Evolutionary conservation across 2,888 invertebrate species (phyloP).

Genomic region (Cancer borealis): DNA sequence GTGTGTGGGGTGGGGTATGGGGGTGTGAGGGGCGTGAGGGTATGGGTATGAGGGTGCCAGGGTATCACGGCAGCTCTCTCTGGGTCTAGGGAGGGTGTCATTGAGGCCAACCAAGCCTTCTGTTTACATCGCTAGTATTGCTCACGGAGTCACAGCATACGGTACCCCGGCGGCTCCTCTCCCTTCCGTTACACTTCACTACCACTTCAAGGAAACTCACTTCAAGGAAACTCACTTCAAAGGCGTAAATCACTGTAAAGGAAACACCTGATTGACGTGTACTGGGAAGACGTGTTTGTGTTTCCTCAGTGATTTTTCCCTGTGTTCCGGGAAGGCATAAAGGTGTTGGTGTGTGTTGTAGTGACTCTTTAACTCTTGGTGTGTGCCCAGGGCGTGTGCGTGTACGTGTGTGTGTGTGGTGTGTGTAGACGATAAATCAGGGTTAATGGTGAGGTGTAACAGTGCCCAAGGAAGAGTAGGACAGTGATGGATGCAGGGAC

Average conservation of each 20-base stretch:
- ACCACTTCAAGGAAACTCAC: too few species aligned
- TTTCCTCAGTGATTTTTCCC: too few species aligned
- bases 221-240: too few species aligned
- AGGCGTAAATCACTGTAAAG: too few species aligned
- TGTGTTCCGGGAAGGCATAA: too few species aligned
- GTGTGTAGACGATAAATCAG: slow-evolving; percentile 18
- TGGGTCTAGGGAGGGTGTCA: slow-evolving; percentile 33
- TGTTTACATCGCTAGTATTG: slow-evolving; percentile 30
- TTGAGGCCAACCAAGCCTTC: slow-evolving; percentile 39
- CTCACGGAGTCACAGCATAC: neutral
- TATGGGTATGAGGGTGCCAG: slow-evolving; percentile 12
- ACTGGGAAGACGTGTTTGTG: too few species aligned
- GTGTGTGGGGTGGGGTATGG: neutral
- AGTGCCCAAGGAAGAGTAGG: neutral
- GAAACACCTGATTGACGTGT: too few species aligned
- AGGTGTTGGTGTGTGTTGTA: neutral
- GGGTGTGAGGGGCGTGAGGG: neutral
- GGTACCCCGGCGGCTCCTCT: neutral
- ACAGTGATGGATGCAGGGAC: slow-evolving; percentile 4
- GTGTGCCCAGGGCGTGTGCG: too few species aligned
- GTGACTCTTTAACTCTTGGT: too few species aligned
- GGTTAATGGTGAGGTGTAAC: slow-evolving; percentile 5
- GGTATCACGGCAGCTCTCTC: neutral
- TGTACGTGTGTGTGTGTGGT: too few species aligned
- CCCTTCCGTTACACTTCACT: neutral